Evolutionary conservation across 2,113 vertebrate species (phyloP), one percentile per base, ranked within the genome.

Genomic region (Amazona vittata): DNA sequence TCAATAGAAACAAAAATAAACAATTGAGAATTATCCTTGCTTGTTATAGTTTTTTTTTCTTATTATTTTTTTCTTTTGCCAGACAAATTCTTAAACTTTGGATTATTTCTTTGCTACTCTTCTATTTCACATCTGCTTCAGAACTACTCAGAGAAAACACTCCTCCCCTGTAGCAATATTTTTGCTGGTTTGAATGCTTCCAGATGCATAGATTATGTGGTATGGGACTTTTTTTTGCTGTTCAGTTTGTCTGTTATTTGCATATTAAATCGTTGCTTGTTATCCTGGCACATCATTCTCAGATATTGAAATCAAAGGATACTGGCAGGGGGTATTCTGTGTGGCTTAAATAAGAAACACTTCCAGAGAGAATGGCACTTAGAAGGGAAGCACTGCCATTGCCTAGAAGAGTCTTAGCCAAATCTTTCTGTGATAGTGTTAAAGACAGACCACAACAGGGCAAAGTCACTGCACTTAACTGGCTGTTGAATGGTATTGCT

Each of bases 231-330:
- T 76, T 59, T 76, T 35, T 60, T 57, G 33, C 77, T 79, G 68
- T 74, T 91, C 91, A 79, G 49, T 82, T 55, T 87, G 60, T 86
- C 65, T 79, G 14, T 53, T 44, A 80, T 94, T 92, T 90, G 88
- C 78, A 83, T 96, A 68, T 68, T 69, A 94, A 96, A 84, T 44
- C 86, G 47, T 39, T 86, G 55, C 73, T 86, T 86, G 90, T 91
- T 91, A 82, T 47, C 79, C 75, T 69, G 31, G 44, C 28, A 68
- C 33, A 22, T 81, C 41, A 35, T 46, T 86, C 78, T 21, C 52
- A 69, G 68, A 33, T 88, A 50, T 9, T 95, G 93, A 86, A 94
- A 96, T 91, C 77, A 93, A 86, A 85, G 37, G 41, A 31, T 62
- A 20, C 24, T 65, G 37, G 11, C n/a, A 33, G 31, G 69, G 31